Evolutionary conservation across 1,140 invertebrate species (phyloP).

Genomic region (Mamestra configurata): DNA sequence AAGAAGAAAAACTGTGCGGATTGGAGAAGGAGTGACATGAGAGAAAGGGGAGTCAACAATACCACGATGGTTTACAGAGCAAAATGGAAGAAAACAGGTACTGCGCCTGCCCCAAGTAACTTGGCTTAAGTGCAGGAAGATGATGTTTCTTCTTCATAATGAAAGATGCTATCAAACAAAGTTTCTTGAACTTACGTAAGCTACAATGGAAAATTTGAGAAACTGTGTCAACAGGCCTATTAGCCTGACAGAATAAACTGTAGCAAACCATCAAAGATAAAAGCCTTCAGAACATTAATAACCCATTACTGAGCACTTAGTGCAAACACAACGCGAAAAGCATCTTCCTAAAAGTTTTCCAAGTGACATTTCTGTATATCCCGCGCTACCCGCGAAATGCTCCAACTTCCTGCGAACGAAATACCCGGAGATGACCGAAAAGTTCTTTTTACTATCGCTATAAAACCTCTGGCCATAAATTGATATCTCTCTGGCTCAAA

Average conservation of each 20-base stretch:
- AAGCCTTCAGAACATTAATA: slow-evolving; percentile 24
- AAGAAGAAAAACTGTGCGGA: too few species aligned
- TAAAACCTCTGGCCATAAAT: slow-evolving; percentile 55
- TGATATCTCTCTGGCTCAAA: slow-evolving; percentile 51
- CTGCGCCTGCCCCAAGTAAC: too few species aligned
- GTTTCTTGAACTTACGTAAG: background rate
- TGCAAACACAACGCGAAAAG: slow-evolving; percentile 14
- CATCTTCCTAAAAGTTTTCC: slow-evolving; percentile 28
- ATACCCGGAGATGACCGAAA: slow-evolving; percentile 46
- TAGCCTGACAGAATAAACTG: background rate
- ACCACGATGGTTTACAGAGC: too few species aligned
- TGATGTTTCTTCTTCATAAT: too few species aligned
- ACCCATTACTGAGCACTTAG: slow-evolving; percentile 35
- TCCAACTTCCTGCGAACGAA: slow-evolving; percentile 30
- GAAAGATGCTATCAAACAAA: too few species aligned
- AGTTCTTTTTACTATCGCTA: slow-evolving; percentile 55
- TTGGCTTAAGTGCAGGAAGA: too few species aligned
- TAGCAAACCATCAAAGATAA: slow-evolving; percentile 21
- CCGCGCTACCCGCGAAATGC: slow-evolving; percentile 19
- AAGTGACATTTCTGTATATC: slow-evolving; percentile 39
- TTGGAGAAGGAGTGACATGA: too few species aligned
- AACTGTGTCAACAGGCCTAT: background rate
- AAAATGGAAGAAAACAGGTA: too few species aligned
- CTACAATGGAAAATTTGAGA: background rate
- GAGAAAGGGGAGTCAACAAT: too few species aligned